Evolutionary conservation across 2,113 vertebrate species (phyloP).

Genomic region (Scalopus aquaticus): DNA sequence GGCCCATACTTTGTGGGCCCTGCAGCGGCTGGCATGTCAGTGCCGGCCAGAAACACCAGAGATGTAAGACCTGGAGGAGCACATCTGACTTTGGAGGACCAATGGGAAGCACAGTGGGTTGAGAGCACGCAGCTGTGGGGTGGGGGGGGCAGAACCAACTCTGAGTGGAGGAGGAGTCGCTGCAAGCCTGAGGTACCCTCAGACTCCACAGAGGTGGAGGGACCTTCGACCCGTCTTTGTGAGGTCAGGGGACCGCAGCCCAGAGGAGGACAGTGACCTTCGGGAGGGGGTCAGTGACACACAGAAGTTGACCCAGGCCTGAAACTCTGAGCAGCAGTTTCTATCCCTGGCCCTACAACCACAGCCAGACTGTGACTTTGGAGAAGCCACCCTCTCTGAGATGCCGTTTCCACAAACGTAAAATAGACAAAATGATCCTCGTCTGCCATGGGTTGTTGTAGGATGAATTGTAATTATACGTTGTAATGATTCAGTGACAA

Average conservation of each 20-base stretch:
- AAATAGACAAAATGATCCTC: rapidly evolving
- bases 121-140: background rate
- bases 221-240: background rate
- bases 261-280: background rate
- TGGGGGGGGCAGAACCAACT: background rate
- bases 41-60: background rate
- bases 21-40: background rate
- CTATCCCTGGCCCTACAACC: background rate
- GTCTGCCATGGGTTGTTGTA: rapidly evolving
- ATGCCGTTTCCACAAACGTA: background rate
- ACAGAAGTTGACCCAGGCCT: background rate
- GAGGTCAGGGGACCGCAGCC: background rate
- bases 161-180: background rate
- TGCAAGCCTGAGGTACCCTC: background rate
- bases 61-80: background rate
- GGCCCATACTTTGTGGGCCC: background rate
- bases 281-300: background rate
- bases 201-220: background rate
- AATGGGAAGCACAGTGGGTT: rapidly evolving
- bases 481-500: background rate
- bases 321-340: background rate
- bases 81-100: background rate
- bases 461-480: background rate
- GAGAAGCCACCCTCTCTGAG: background rate
- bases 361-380: background rate